Conservation (phyloP, 1,140 invertebrate genomes). For the Plectus sambesii region DNA sequence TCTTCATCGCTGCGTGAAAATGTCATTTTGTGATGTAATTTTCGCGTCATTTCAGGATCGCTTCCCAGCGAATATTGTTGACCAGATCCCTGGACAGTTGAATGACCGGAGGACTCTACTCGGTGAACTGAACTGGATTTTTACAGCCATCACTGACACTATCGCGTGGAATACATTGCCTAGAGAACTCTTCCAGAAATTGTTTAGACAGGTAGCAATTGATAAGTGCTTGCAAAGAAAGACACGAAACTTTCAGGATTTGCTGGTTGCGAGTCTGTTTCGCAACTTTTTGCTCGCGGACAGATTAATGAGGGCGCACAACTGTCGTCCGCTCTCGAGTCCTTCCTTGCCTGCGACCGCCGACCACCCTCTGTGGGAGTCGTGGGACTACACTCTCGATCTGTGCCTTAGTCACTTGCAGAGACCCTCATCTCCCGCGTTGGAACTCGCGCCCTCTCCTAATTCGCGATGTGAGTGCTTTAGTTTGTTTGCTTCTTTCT, state of each 20-base stretch:
- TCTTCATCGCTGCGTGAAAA: conserved; percentile 6
- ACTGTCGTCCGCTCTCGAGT: conserved; percentile 81
- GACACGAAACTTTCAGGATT: conserved; percentile 53
- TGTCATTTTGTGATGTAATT: neutral
- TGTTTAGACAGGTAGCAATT: conserved; percentile 68
- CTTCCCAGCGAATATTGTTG: conserved; percentile 50
- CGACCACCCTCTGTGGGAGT: conserved; percentile 58
- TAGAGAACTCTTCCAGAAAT: conserved; percentile 80
- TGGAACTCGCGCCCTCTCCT: neutral
- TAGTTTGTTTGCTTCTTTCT: neutral
- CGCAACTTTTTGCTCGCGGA: conserved; percentile 93
- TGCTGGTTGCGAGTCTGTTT: conserved; percentile 93
- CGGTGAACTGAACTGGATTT: conserved; percentile 98
- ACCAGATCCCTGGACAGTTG: conserved; percentile 74
- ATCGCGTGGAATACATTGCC: conserved; percentile 96
- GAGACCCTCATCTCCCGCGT: conserved; percentile 2
- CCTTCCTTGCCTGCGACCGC: conserved; percentile 78
- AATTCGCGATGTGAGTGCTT: too few relatives aligned
- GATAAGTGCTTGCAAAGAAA: neutral
- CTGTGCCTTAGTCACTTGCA: conserved; percentile 72
- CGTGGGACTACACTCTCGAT: conserved; percentile 94
- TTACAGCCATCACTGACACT: conserved; percentile 98
- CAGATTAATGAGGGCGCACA: conserved; percentile 84
- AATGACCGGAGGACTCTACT: conserved; percentile 91
- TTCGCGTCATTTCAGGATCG: too few relatives aligned